Base-by-base conservation (phyloP, 2,113 vertebrate species). In the Procavia capensis region DNA sequence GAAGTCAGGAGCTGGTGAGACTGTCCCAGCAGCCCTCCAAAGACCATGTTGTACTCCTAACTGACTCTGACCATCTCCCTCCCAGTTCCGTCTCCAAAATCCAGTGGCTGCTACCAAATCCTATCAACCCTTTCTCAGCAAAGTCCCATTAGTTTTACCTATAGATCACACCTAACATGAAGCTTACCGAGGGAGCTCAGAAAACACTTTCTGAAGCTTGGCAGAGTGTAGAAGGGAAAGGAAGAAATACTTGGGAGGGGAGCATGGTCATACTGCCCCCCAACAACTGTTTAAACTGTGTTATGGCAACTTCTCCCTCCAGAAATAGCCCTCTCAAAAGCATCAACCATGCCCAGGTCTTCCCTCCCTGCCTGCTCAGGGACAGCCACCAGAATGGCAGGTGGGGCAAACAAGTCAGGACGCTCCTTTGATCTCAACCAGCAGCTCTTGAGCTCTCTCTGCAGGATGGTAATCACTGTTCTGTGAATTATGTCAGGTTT, bases 301-400 rank as follows among this genome's bases (percentile, higher is more conserved):
- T 0, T 4, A 6, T 6, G 20, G 27, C 50, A 17, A 39, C 5
- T 0, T 36, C 14, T 27, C 25, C n/a, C 6, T 14, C 41, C 63
- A 22, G 47, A 19, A 27, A 50, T 9, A 76, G 59, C 7, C 41
- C 72, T 57, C 14, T 1, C 4, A 31, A 47, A 54, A 47, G n/a
- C 34, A 5, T 19, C 68, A 2, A 19, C 9, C 1, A 0, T 22
- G 5, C 8, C 36, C 2, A 50, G 57, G 31, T 29, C 54, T 27
- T 41, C 54, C 29, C 50, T n/a, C 5, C 47, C 47, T n/a, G 2
- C 9, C n/a, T 11, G 20, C 31, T 11, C 13, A n/a, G 0, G 0
- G 3, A 3, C 82, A 9, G 39, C 27, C 31, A 10, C 0, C 2
- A 8, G 24, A 41, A 39, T 3, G 24, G 39, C 29, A 34, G 61